Evolutionary conservation across 2,888 invertebrate genomes (phyloP), one percentile per base, ranked within the genome.

Genomic region (Sipha maydis): DNA sequence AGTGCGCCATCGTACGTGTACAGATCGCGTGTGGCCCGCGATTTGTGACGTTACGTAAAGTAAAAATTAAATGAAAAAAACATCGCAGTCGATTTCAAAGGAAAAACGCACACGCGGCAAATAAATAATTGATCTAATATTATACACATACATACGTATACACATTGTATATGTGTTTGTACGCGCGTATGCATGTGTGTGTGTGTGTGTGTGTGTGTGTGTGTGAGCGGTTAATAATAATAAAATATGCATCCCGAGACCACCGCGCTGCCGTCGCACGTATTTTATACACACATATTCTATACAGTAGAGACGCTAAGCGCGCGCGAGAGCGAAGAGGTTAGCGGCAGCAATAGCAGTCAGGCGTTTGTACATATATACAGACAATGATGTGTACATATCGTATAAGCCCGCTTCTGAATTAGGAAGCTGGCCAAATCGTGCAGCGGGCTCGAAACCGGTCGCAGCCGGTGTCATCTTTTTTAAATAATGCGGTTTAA

Each of bases 381-480:
- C 25, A n/a, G 28, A n/a, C n/a, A n/a, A 7, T 7, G 9, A 28
- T 82, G 28, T 69, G n/a, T 82, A 25, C 56, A 67, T 67, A 34
- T 56, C 31, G 31, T 82, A 41, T 38, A 61, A 61, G 76, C 9
- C 38, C 80, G 86, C 86, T 86, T 56, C 86, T 80, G 79, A 86
- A 86, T 80, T 86, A 86, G 86, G 86, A 86, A 86, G 80, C 80
- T 80, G 80, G 86, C 86, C 86, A 86, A 86, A 80, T 73, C 86
- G 73, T 77, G 86, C 86, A 41, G 67, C 84, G 76, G 41, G 21
- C 61, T 41, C 73, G 34, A 86, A 86, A 86, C 86, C 86, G 86
- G 86, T 86, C 86, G 79, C 80, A 67, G 84, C 67, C 76, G 76
- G 76, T 85, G 84, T 85, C 84, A 67, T 85, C 84, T 85, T 85